A percentile compares a stretch with the other conserved stretches of the same genome.
Evolutionary conservation across 2,888 invertebrate genomes (phyloP).

Genomic region (Ceriagrion tenellum): DNA sequence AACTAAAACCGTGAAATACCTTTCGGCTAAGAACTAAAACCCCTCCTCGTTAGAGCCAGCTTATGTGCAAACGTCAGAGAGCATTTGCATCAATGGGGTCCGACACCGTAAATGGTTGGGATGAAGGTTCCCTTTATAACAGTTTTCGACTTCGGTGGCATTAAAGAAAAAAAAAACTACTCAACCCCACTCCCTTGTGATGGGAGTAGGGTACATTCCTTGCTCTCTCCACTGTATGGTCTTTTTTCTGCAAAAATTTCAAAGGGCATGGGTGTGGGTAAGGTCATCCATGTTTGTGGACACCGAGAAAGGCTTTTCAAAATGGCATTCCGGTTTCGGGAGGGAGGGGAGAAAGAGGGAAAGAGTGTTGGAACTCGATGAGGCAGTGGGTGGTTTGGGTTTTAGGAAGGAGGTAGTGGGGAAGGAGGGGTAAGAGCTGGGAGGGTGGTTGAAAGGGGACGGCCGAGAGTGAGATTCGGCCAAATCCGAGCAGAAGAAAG

Average conservation of each 20-base stretch:
- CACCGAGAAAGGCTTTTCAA: conserved; percentile 31
- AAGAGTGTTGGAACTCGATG: background rate
- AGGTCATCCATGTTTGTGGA: background rate
- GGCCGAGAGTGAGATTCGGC: background rate
- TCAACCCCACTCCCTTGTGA: background rate
- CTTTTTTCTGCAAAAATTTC: background rate
- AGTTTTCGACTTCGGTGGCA: background rate
- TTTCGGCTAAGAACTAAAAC: background rate
- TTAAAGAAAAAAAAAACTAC: background rate
- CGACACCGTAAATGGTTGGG: background rate
- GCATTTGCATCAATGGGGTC: background rate
- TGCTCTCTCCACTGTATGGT: background rate
- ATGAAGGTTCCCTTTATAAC: background rate
- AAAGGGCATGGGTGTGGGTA: background rate
- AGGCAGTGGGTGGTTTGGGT: background rate
- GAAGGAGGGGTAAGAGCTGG: background rate
- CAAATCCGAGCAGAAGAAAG: background rate
- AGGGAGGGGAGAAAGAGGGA: background rate
- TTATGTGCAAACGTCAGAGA: background rate
- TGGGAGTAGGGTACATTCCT: background rate
- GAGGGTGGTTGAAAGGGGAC: background rate
- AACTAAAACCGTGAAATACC: background rate
- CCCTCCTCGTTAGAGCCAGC: background rate
- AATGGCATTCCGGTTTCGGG: background rate
- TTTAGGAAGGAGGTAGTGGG: background rate